Base-by-base conservation (phyloP, 2,797 vertebrate species). In the Dendrocincla fuliginosa region DNA sequence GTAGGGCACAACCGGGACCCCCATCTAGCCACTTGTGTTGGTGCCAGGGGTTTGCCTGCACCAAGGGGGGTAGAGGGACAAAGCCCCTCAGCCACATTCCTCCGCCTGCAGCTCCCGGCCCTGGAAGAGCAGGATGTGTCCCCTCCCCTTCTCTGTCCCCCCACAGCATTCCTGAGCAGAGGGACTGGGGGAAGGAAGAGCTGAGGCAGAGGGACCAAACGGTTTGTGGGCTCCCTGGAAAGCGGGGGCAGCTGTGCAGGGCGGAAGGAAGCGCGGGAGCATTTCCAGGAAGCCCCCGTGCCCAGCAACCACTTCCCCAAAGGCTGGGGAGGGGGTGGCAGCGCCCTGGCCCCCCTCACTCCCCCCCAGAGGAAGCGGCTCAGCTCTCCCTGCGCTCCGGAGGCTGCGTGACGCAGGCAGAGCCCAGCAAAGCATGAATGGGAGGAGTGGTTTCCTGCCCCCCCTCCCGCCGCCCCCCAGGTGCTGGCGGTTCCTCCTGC, bases 361-460 rank as follows among this genome's bases (percentile, higher is more conserved):
- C 84, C 1, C 95, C 94, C 88, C 83, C 94, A 87, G 88, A 94
- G 95, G 95, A 96, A 96, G 95, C 27, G 64, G 86, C 76, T 39
- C 92, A 57, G 95, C 77, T 87, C 94, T 95, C 76, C 92, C 92
- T 64, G 95, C 53, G 89, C 96, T 81, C 87, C 77, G 80, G 94
- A 95, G 89, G 96, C 90, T 95, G 94, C 91, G 90, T 93, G 93
- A 97, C 97, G 95, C 95, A 98, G 97, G 96, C 95, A 90, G 80
- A 91, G 91, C 92, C 95, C 84, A 97, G 95, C 90, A 91, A 96
- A 97, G 97, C 96, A 98, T 97, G 97, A 98, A 96, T 96, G 97
- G 96, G 98, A 95, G 95, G 95, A 96, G 97, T 74, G 92, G 93
- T 87, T 97, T 98, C 94, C 97, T 97, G 97, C 96, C 95, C 96